A percentile compares a stretch with the other conserved stretches of the same genome.
phyloP scores from a whole-genome alignment of 2,797 vertebrate species.

The Heteromormyrus szaboi region DNA sequence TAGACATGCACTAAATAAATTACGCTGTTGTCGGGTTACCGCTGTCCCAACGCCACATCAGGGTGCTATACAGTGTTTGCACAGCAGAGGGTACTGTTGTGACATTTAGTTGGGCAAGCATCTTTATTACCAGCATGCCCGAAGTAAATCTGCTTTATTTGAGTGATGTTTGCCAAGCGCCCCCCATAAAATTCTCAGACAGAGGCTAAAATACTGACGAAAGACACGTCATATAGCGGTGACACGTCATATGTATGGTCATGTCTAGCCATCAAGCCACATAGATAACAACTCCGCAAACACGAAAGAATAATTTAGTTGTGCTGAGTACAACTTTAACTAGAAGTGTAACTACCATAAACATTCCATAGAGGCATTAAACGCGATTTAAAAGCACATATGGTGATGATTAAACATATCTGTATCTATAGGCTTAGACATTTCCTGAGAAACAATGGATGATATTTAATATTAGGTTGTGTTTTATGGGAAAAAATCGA shows the following conservation, averaged over 20 bases:
- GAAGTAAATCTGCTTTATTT: neutral
- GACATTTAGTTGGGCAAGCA: neutral
- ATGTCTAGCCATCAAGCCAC: neutral
- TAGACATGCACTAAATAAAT: neutral
- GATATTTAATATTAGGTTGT: neutral
- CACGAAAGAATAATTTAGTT: neutral
- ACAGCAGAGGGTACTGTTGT: conserved; percentile 7
- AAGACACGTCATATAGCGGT: neutral
- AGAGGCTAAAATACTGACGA: neutral
- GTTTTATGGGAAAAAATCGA: neutral
- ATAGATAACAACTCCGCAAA: neutral
- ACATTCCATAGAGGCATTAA: neutral
- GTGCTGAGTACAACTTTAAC: neutral
- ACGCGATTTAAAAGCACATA: neutral
- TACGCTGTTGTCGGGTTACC: neutral
- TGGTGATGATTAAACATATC: neutral
- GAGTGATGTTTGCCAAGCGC: neutral
- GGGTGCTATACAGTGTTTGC: neutral
- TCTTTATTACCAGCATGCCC: neutral
- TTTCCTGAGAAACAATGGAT: neutral
- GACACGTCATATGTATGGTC: neutral
- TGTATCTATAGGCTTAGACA: neutral
- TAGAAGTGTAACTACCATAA: neutral
- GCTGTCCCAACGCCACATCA: neutral
- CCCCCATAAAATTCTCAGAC: neutral